Evolutionary conservation across 35 echinoderm and acorn worm species (phyloP).

Genomic region (Patiria miniata): DNA sequence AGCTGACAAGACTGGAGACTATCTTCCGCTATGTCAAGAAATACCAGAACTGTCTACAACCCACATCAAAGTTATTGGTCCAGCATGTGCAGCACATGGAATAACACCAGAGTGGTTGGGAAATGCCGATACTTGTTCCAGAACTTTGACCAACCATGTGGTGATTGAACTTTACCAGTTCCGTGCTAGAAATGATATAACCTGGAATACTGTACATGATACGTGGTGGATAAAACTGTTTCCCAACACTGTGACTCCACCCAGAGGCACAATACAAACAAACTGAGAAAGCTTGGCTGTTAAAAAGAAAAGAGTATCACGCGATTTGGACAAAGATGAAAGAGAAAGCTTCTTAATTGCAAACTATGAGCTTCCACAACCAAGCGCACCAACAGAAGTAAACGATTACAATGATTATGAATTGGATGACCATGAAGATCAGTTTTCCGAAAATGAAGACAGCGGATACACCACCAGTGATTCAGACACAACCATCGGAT

Average conservation of each 20-base stretch:
- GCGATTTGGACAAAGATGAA: background rate
- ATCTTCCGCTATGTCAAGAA: slow-evolving; percentile 24
- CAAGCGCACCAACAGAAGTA: background rate
- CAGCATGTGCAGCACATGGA: background rate
- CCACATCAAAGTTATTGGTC: slow-evolving; percentile 6
- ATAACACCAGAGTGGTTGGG: slow-evolving; percentile 31
- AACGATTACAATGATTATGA: slow-evolving; percentile 27
- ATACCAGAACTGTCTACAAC: slow-evolving; percentile 15
- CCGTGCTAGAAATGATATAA: background rate
- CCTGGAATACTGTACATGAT: slow-evolving; percentile 26
- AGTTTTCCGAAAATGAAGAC: slow-evolving; percentile 6
- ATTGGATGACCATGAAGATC: background rate
- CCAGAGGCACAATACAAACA: slow-evolving; percentile 5
- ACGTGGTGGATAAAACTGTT: slow-evolving; percentile 35
- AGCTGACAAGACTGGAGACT: slow-evolving; percentile 23
- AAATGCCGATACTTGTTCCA: background rate
- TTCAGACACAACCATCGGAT: no score
- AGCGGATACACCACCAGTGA: background rate
- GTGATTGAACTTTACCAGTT: slow-evolving; percentile 1
- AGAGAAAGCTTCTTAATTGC: slow-evolving; percentile 18
- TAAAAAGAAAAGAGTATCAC: slow-evolving; percentile 4
- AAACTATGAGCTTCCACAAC: slow-evolving; percentile 4
- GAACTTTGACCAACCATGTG: slow-evolving; percentile 20
- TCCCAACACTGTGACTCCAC: slow-evolving; percentile 3
- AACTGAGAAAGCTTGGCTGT: background rate